phyloP scores from a whole-genome alignment of 2,113 vertebrate species.

The Dipodomys ordii region DNA sequence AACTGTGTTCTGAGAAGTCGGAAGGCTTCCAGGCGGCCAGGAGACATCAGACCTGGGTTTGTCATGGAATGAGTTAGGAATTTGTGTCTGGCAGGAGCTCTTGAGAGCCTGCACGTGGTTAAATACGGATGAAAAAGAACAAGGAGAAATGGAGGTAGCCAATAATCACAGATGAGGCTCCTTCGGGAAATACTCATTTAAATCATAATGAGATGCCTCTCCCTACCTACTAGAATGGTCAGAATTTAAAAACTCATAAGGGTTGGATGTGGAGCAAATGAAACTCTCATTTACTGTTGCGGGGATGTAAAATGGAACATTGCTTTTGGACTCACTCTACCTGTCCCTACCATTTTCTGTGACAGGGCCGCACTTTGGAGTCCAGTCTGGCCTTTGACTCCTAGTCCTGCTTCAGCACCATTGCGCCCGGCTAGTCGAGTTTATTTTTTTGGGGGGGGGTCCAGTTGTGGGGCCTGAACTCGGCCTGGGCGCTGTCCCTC shows the following conservation, averaged over 20 bases:
- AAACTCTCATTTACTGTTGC: neutral
- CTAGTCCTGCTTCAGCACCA: no score
- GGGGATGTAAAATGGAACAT: neutral
- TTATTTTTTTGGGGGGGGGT: no score
- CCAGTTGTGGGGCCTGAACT: no score
- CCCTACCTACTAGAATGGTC: neutral
- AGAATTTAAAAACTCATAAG: neutral
- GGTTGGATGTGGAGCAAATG: neutral
- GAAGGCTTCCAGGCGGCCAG: neutral
- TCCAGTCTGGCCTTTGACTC: no score
- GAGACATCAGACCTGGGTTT: slow-evolving; percentile 5
- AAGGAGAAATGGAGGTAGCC: neutral
- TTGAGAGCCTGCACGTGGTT: neutral
- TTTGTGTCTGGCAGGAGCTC: neutral
- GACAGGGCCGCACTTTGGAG: no score
- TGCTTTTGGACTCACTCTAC: neutral
- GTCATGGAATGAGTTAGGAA: neutral
- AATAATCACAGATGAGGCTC: neutral
- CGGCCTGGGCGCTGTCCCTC: no score
- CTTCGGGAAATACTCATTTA: neutral
- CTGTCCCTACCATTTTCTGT: no score
- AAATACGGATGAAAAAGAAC: neutral
- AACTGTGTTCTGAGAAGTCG: neutral
- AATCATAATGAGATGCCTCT: neutral
- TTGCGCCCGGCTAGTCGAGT: no score